phyloP scores from a whole-genome alignment of 1,140 invertebrate species.

The Myzus persicae region DNA sequence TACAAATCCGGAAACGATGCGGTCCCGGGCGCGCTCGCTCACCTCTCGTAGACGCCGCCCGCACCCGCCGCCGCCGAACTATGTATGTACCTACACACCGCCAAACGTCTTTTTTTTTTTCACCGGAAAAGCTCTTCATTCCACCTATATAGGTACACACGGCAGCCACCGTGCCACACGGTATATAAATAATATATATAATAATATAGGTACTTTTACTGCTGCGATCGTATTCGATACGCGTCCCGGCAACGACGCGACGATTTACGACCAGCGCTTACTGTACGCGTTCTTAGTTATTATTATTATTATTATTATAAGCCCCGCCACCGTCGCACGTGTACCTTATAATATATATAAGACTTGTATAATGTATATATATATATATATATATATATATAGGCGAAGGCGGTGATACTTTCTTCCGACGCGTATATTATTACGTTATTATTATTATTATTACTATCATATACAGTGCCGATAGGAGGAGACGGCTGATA shows the following conservation, averaged over 20 bases:
- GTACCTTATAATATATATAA: neutral
- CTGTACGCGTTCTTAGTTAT: neutral
- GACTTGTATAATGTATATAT: neutral
- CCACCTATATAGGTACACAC: neutral
- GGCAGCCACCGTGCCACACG: neutral
- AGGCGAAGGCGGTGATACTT: neutral
- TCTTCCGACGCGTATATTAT: neutral
- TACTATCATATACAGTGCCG: neutral
- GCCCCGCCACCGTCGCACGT: neutral
- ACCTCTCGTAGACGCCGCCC: neutral
- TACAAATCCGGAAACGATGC: conserved; percentile 47
- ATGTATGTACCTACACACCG: neutral
- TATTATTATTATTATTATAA: conserved; percentile 30
- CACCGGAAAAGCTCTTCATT: neutral
- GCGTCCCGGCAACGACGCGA: conserved; percentile 38
- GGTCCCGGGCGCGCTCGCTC: neutral
- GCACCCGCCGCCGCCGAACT: neutral
- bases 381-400: neutral
- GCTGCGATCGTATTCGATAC: conserved; percentile 41
- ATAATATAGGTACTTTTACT: neutral
- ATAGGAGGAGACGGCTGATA: neutral
- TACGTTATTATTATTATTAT: neutral
- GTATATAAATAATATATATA: conserved; percentile 14
- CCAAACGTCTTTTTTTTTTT: neutral
- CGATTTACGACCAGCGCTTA: conserved; percentile 38